Evolutionary conservation across 2,113 vertebrate species (phyloP).

Genomic region (Coptodon bakossiorum): DNA sequence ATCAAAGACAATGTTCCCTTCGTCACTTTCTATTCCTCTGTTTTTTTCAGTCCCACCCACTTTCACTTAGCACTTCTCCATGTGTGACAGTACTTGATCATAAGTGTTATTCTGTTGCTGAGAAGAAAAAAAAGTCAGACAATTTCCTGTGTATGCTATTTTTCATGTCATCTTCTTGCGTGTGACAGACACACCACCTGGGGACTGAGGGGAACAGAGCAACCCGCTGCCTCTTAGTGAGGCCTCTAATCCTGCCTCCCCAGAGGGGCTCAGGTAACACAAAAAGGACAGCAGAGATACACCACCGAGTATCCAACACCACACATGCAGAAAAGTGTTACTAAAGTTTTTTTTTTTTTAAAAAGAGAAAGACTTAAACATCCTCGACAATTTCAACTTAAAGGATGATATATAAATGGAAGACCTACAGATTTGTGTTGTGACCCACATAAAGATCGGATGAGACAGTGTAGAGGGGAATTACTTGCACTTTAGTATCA

Average conservation of each 20-base stretch:
- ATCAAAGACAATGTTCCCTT: neutral
- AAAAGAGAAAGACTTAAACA: neutral
- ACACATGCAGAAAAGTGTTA: neutral
- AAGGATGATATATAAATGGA: neutral
- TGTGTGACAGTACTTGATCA: neutral
- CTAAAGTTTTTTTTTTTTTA: fast-evolving
- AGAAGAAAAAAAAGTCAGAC: neutral
- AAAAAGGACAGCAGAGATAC: neutral
- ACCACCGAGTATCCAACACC: neutral
- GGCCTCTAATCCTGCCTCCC: slow-evolving; percentile 43
- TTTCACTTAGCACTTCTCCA: slow-evolving; percentile 38
- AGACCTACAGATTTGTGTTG: neutral
- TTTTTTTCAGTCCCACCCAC: neutral
- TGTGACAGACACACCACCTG: slow-evolving; percentile 39
- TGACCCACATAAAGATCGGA: neutral
- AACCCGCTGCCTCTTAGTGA: slow-evolving; percentile 29
- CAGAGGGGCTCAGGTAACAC: slow-evolving; percentile 58
- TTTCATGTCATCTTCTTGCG: neutral
- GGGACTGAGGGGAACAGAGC: slow-evolving; percentile 30
- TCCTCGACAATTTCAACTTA: neutral
- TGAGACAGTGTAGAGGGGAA: neutral
- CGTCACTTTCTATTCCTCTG: slow-evolving; percentile 52
- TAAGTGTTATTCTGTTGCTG: neutral
- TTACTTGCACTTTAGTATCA: neutral
- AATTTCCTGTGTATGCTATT: neutral